phyloP scores from a whole-genome alignment of 2,888 invertebrate genomes.

The Branchellion lobata region DNA sequence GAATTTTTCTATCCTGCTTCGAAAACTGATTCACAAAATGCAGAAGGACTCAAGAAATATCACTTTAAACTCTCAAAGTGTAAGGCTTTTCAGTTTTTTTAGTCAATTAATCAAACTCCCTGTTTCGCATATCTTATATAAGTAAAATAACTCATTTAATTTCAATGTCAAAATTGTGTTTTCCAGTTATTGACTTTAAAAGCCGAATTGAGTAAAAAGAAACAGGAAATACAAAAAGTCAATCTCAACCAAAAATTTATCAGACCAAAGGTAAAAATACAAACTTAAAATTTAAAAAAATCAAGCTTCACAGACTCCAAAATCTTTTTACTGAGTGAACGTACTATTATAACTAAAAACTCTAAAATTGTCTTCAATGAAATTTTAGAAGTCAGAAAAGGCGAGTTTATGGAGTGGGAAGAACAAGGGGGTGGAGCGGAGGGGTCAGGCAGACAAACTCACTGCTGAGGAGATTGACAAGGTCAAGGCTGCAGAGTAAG shows the following conservation, averaged over 20 bases:
- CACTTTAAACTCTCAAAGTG: conserved; percentile 5
- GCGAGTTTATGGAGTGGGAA: background rate
- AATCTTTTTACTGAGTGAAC: too few species aligned
- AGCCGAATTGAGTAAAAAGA: conserved; percentile 3
- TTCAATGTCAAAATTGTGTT: too few species aligned
- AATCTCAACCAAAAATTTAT: background rate
- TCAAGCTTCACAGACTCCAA: too few species aligned
- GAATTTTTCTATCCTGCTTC: too few species aligned
- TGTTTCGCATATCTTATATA: background rate
- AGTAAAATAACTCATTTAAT: background rate
- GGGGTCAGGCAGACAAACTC: background rate
- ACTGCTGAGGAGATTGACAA: background rate
- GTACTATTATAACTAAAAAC: too few species aligned
- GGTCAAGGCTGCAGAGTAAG: background rate
- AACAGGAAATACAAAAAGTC: background rate
- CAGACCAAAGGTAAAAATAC: background rate
- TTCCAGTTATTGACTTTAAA: background rate
- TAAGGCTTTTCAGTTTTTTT: too few species aligned
- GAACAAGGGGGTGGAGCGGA: conserved; percentile 15
- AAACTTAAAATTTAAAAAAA: too few species aligned
- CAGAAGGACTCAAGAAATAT: background rate
- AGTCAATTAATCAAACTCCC: too few species aligned
- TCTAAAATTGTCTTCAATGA: too few species aligned
- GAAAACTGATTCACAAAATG: too few species aligned
- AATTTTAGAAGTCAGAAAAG: background rate